Percentiles rank a stretch among this genome's conserved stretches.
These are phyloP conservation scores for Campoletis sonorensis DNA, from an alignment of 1,140 invertebrate species.

Conservation along the genomic window DNA sequence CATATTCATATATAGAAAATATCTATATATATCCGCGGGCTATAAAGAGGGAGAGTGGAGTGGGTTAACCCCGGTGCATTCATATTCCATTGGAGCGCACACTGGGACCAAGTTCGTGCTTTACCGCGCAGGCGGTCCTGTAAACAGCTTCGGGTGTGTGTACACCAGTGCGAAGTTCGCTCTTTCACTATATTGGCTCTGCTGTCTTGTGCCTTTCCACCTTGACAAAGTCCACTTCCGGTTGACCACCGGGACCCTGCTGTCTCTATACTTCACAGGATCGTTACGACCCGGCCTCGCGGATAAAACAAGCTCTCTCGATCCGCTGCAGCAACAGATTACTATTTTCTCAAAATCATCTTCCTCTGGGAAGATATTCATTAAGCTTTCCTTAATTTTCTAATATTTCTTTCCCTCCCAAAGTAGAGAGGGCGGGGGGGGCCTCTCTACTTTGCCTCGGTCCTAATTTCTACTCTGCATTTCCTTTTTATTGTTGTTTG, in stretches of 20 bases:
- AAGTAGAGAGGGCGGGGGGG: too few relatives aligned
- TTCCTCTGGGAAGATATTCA: too few relatives aligned
- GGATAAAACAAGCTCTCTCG: not conserved
- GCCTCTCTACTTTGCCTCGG: too few relatives aligned
- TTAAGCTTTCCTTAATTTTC: too few relatives aligned
- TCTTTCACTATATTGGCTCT: constrained; percentile 3
- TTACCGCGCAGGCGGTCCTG: constrained; percentile 3
- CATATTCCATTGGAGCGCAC: constrained; percentile 24
- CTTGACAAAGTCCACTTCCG: constrained; percentile 4
- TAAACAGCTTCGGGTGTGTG: constrained; percentile 33
- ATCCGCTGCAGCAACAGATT: not conserved
- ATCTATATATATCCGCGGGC: constrained; percentile 1
- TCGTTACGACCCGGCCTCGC: too few relatives aligned
- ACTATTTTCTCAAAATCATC: too few relatives aligned
- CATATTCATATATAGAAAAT: constrained; percentile 2
- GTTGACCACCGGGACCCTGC: not conserved
- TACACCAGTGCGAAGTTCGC: constrained; percentile 32
- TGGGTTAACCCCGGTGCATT: constrained; percentile 42
- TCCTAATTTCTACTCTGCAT: too few relatives aligned
- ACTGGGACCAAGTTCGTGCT: not conserved
- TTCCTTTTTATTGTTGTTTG: too few relatives aligned
- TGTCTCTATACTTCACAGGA: too few relatives aligned
- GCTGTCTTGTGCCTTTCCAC: constrained; percentile 19
- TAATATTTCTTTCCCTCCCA: too few relatives aligned
- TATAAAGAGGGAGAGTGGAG: constrained; percentile 7